These are phyloP conservation scores for Idaea straminata DNA, from an alignment of 2,888 invertebrate genomes.

Conservation along the genomic window DNA sequence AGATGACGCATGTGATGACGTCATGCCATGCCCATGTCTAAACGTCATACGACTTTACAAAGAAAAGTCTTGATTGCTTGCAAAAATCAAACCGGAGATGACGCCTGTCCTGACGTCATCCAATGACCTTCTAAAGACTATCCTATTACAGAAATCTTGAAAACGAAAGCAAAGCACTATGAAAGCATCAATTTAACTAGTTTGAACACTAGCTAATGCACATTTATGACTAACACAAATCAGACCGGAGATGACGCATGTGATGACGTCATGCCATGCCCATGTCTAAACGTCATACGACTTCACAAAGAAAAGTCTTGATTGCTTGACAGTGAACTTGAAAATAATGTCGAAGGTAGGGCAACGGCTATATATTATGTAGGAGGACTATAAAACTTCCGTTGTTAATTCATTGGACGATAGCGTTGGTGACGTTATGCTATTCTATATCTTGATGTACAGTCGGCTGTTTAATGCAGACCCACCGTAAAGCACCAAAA, in stretches of 20 bases:
- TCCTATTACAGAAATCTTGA: no score
- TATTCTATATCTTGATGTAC: slow-evolving; percentile 19
- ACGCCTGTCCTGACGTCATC: no score
- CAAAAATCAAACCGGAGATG: background rate
- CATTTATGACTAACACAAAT: slow-evolving; percentile 14
- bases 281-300: background rate
- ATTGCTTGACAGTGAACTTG: slow-evolving; percentile 3
- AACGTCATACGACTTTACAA: background rate
- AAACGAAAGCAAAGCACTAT: no score
- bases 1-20: slow-evolving; percentile 8
- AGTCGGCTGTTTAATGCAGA: no score
- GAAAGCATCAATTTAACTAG: background rate
- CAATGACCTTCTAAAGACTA: no score
- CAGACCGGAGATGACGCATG: background rate
- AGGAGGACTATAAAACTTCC: background rate
- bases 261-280: slow-evolving; percentile 8
- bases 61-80: background rate
- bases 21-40: background rate
- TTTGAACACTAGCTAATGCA: slow-evolving; percentile 7
- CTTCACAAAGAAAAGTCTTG: background rate
- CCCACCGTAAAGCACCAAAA: no score
- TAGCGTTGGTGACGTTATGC: slow-evolving; percentile 9
- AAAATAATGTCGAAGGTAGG: background rate
- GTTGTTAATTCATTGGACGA: background rate
- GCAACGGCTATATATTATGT: background rate